These are phyloP conservation scores for Pheucticus melanocephalus DNA, from an alignment of 2,113 vertebrate species.

Conservation along the genomic window DNA sequence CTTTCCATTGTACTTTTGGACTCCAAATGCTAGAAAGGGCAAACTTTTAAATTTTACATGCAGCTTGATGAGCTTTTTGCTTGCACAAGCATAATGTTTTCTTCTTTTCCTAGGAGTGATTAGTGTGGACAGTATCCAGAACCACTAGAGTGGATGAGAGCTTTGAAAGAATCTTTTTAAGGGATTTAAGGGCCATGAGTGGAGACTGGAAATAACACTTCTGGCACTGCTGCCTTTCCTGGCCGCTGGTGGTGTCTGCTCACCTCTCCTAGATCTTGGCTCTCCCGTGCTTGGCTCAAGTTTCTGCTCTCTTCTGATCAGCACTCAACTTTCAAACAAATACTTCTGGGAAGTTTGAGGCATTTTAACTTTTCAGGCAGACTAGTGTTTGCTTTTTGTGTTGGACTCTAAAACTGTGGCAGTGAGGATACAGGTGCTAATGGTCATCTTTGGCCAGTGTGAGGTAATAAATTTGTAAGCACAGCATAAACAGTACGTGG, in stretches of 20 bases:
- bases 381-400: neutral
- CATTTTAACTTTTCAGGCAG: neutral
- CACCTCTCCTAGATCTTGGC: conserved; percentile 36
- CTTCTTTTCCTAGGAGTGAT: neutral
- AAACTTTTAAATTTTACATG: neutral
- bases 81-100: neutral
- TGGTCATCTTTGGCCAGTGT: neutral
- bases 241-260: conserved; percentile 33
- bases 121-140: conserved; percentile 25
- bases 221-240: neutral
- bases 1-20: neutral
- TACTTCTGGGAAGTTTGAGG: neutral
- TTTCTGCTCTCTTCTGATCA: neutral
- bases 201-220: conserved; percentile 18
- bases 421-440: neutral
- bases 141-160: neutral
- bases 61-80: conserved; percentile 7
- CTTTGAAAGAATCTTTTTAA: neutral
- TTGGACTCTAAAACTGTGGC: neutral
- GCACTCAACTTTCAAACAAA: conserved; percentile 7
- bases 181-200: neutral
- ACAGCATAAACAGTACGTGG: neutral
- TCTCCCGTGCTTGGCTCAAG: neutral
- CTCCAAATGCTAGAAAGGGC: neutral
- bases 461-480: neutral